Evolutionary conservation across 2,797 vertebrate species (phyloP), one percentile per base, ranked within the genome.

Genomic region (Tangara arthus): DNA sequence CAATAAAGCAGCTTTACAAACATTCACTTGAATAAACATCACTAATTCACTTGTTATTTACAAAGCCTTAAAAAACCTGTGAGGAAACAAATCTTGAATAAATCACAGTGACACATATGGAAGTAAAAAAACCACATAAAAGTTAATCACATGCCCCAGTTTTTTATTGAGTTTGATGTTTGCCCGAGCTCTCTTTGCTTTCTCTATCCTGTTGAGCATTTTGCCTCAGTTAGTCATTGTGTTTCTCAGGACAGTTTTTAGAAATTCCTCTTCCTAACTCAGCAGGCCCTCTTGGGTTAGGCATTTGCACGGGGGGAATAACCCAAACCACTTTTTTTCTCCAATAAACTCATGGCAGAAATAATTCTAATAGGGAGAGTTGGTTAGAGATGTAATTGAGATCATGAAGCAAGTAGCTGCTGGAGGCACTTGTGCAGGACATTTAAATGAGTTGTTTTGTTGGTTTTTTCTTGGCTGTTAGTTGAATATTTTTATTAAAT

Each of bases 1-100:
- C 22, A 92, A 85, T 89, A 94, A 93, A 61, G 70, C 24, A 59
- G 30, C 26, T 44, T 35, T 83, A 85, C 46, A 91, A 86, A 72
- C 24, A 84, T 53, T 61, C 8, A 35, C 53, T 82, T 87, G 65
- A 83, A 75, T 78, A 88, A 93, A 73, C 57, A 21, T n/a, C 27
- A 34, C n/a, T 50, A 75, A 64, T 91, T 90, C 42, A 69, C 15
- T 80, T 46, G 16, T 71, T 87, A 63, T 35, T 52, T 59, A 81
- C 57, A 82, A 39, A 21, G 8, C 41, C 37, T 69, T 53, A n/a
- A 66, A 52, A 80, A 35, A 53, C 15, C 59, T 66, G n/a, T 88
- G 28, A 46, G 21, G 15, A 80, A 85, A 70, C 5, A n/a, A 50
- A 39, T 37, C 49, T 52, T 4, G 27, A 60, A 72, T 59, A 89